Base-by-base conservation (phyloP, 2,888 invertebrate genomes). In the Tuta absoluta region DNA sequence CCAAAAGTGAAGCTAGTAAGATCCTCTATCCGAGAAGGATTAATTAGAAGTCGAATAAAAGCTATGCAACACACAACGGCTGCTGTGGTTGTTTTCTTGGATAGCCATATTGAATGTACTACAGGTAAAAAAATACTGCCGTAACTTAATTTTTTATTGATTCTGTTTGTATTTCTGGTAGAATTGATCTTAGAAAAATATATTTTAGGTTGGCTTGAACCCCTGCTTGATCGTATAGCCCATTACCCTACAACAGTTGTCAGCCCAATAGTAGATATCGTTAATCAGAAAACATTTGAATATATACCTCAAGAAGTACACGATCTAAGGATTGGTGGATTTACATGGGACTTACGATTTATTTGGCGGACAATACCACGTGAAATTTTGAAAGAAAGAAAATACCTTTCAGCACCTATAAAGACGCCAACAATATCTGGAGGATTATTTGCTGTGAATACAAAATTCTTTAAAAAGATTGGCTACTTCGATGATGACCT, bases 401-500 rank as follows among this genome's bases (percentile, higher is more conserved):
- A 94, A 75, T 94, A 95, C 82, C 86, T 94, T 0, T 95, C 96
- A 2, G 96, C 96, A 78, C 98, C 98, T 0, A 95, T 98, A 11
- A 94, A 94, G 92, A 97, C 98, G 63, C 98, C 99, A 0, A 98
- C 98, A 0, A 98, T 99, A 96, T 98, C 99, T 33, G 99, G 99
- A 10, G 99, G 99, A 0, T 89, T 99, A n/a, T 99, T 99, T 85
- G 96, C 98, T 63, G 98, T 99, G 75, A 95, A 97, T 85, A 94
- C 94, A 75, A 87, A 93, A 66, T 99, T 97, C 89, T 99, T 99
- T 84, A 95, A 97, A 79, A 93, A 94, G 62, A 92, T 99, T 41
- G 99, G 99, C 48, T 97, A 96, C 51, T 99, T 99, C 86, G 99
- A 99, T 87, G 96, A 97, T 41, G 98, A 97, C 12, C 98, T 99